These are phyloP conservation scores for Micropoecilia bifurca DNA, from an alignment of 2,797 vertebrate genomes.

Conservation along the genomic window DNA sequence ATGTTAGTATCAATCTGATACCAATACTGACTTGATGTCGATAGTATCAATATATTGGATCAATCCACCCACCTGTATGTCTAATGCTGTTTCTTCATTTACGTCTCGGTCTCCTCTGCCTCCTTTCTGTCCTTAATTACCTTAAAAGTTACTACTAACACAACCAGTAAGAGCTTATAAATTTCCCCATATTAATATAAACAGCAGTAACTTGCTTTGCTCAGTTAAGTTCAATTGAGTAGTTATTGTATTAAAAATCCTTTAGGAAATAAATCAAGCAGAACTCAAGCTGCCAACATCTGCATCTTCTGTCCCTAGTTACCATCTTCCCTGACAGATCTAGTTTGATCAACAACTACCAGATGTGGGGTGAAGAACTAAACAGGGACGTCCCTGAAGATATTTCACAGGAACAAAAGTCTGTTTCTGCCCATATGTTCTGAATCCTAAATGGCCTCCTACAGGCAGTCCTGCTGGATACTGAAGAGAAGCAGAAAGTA, in stretches of 20 bases:
- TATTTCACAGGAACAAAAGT: not conserved
- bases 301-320: not conserved
- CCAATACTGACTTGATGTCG: too few species aligned
- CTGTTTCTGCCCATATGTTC: not conserved
- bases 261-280: not conserved
- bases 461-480: not conserved
- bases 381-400: not conserved
- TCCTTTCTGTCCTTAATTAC: too few species aligned
- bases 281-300: not conserved
- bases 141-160: too few species aligned
- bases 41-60: too few species aligned
- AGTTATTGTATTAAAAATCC: not conserved
- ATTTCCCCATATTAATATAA: not conserved
- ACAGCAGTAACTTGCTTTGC: not conserved
- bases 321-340: not conserved
- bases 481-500: not conserved
- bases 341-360: not conserved
- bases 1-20: too few species aligned
- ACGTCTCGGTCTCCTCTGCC: too few species aligned
- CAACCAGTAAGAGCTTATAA: not conserved
- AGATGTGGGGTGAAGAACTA: not conserved
- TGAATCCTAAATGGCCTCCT: conserved; percentile 11
- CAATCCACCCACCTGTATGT: too few species aligned
- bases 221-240: not conserved
- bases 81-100: too few species aligned